Conservation (phyloP, 1,140 invertebrate species). For the Eriocheir sinensis region DNA sequence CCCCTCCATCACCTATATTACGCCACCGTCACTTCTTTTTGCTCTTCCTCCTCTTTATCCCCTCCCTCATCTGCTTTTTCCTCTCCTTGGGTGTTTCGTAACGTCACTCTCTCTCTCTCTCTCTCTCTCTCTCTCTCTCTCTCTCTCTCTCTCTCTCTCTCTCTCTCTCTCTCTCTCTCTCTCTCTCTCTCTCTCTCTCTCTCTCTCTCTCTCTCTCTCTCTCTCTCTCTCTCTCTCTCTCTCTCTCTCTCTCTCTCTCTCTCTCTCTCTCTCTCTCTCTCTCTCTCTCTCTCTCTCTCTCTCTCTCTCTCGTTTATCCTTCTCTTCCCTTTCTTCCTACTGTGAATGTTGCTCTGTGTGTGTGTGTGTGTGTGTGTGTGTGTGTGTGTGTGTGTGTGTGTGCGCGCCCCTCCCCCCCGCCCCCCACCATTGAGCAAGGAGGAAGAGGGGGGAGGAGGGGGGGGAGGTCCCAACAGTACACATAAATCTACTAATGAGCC, state of each 20-base stretch:
- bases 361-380: too few relatives aligned
- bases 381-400: too few relatives aligned
- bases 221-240: neutral
- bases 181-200: neutral
- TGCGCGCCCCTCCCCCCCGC: too few relatives aligned
- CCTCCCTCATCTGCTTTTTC: neutral
- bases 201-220: neutral
- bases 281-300: neutral
- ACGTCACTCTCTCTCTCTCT: neutral
- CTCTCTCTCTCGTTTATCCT: neutral
- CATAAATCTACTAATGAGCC: too few relatives aligned
- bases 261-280: neutral
- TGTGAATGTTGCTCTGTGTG: too few relatives aligned
- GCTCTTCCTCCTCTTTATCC: neutral
- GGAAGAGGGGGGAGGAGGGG: too few relatives aligned
- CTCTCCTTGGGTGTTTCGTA: neutral
- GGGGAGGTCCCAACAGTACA: too few relatives aligned
- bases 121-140: slow-evolving; percentile 24
- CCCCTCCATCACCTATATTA: neutral
- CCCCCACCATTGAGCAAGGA: too few relatives aligned
- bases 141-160: neutral
- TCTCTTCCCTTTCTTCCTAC: neutral
- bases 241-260: neutral
- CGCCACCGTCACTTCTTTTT: neutral
- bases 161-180: neutral